Conservation (phyloP, 2,888 invertebrate species). For the Agrilus cyanescens region DNA sequence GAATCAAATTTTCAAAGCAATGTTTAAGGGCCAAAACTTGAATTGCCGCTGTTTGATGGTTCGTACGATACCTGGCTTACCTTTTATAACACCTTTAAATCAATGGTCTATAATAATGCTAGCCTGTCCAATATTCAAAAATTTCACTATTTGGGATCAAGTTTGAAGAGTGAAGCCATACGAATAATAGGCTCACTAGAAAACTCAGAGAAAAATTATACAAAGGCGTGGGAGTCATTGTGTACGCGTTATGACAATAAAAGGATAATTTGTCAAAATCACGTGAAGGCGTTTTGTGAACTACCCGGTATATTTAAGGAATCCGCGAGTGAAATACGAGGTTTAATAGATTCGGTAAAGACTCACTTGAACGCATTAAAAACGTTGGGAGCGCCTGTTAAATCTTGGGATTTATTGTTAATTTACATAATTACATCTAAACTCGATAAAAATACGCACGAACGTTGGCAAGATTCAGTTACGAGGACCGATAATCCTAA, state of each 20-base stretch:
- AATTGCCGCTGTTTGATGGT: too few species aligned
- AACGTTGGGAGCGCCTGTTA: constrained; percentile 7
- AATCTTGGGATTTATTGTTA: constrained; percentile 9
- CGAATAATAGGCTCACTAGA: constrained; percentile 4
- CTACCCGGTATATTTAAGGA: constrained; percentile 3
- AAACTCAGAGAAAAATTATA: constrained; percentile 8
- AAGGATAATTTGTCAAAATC: constrained; percentile 9
- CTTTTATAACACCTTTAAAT: too few species aligned
- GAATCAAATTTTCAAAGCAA: too few species aligned
- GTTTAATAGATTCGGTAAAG: constrained; percentile 5
- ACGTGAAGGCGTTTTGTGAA: constrained; percentile 8
- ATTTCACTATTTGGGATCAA: too few species aligned
- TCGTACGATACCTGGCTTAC: too few species aligned
- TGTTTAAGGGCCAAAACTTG: too few species aligned
- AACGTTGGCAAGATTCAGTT: neutral
- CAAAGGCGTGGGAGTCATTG: constrained; percentile 6
- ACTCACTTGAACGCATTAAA: constrained; percentile 9
- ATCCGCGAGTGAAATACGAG: constrained; percentile 3
- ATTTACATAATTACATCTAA: constrained; percentile 9
- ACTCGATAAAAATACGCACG: constrained; percentile 5
- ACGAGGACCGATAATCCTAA: constrained; percentile 9
- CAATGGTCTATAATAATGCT: too few species aligned
- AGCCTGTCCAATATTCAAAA: too few species aligned
- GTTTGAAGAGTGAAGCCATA: constrained; percentile 2
- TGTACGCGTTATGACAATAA: constrained; percentile 10